Conservation (phyloP, 2,113 vertebrate species). For the Pholis gunnellus region DNA sequence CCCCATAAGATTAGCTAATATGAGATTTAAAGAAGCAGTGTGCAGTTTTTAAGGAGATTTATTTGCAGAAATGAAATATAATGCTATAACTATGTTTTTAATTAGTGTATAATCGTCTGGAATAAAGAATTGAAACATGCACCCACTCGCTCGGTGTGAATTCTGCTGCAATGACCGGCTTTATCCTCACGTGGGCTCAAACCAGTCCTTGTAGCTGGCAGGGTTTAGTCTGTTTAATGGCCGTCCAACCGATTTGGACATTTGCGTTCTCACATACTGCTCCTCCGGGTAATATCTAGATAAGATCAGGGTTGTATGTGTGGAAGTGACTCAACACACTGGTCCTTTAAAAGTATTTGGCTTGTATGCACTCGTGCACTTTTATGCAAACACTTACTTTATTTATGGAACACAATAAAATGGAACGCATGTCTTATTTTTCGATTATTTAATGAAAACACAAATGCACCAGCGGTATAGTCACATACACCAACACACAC, state of each 20-base stretch:
- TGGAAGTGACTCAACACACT: background rate
- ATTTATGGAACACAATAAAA: background rate
- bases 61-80: no score
- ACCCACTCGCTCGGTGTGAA: background rate
- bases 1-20: background rate
- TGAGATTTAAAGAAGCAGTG: background rate
- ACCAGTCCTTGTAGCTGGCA: background rate
- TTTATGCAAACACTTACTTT: background rate
- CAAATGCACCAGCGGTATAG: background rate
- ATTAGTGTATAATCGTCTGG: background rate
- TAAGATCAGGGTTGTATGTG: background rate
- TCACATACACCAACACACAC: background rate
- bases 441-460: background rate
- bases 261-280: no score
- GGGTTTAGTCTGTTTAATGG: background rate
- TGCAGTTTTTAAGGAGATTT: no score
- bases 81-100: no score
- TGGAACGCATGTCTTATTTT: background rate
- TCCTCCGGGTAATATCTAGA: no score
- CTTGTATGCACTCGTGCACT: background rate
- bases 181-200: background rate
- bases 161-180: background rate
- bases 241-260: no score
- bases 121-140: background rate
- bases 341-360: background rate